Conservation (phyloP, 2,888 invertebrate genomes). For the Dicycla oo region DNA sequence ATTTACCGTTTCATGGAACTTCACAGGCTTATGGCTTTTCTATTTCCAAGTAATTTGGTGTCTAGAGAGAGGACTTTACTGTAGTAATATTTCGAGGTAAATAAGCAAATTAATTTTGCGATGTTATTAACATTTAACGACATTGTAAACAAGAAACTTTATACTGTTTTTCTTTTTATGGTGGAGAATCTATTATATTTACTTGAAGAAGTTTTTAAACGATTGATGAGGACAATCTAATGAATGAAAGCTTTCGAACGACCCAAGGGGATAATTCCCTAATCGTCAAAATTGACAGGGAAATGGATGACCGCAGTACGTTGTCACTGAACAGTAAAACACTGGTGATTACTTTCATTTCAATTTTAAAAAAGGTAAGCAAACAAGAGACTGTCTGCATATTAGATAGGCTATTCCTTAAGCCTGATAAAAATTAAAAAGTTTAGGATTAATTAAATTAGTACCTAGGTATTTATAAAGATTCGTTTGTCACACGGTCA, state of each 20-base stretch:
- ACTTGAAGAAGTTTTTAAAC: neutral
- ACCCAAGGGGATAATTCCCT: neutral
- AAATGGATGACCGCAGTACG: neutral
- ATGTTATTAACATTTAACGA: too few species aligned
- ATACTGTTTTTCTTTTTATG: neutral
- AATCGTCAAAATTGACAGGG: neutral
- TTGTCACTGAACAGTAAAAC: neutral
- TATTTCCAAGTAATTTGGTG: slow-evolving; percentile 20
- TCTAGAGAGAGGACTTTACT: neutral
- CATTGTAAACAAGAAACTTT: neutral
- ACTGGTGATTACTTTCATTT: neutral
- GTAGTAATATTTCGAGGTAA: neutral
- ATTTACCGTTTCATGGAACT: slow-evolving; percentile 13
- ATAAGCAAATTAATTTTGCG: neutral
- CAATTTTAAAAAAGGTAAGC: neutral
- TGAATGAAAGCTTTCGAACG: neutral
- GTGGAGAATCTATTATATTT: neutral
- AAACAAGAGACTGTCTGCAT: neutral
- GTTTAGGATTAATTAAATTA: neutral
- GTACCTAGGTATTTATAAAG: neutral
- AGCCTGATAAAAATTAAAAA: neutral
- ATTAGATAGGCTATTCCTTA: neutral
- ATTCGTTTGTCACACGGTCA: neutral
- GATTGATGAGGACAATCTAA: slow-evolving; percentile 1
- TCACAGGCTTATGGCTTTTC: neutral